These are phyloP conservation scores for Dynastes tityus DNA, from an alignment of 2,888 invertebrate species.

Conservation along the genomic window DNA sequence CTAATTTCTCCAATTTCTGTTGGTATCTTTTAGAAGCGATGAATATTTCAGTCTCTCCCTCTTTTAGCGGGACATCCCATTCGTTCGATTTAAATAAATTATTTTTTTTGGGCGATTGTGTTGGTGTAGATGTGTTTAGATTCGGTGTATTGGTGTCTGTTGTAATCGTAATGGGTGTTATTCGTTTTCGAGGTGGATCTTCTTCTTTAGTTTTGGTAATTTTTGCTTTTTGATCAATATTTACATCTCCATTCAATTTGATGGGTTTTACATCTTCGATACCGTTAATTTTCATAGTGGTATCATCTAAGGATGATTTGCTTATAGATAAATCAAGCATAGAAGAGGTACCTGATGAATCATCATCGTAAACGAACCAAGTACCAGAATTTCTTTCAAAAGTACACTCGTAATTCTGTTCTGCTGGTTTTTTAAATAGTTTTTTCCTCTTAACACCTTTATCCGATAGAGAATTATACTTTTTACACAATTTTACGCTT, in stretches of 20 bases:
- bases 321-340: background rate
- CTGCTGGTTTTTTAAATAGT: conserved; percentile 42
- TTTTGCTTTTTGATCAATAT: background rate
- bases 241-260: conserved; percentile 25
- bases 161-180: background rate
- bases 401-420: conserved; percentile 59
- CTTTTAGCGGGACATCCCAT: conserved; percentile 69
- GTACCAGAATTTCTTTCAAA: conserved; percentile 66
- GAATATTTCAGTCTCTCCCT: conserved; percentile 69
- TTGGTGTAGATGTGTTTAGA: background rate
- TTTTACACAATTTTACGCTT: background rate
- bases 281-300: no score
- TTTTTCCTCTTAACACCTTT: conserved; percentile 22
- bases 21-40: conserved; percentile 61
- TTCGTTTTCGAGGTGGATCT: background rate
- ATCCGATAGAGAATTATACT: background rate
- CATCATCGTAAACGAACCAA: conserved; percentile 63
- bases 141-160: background rate
- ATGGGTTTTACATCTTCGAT: background rate
- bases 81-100: conserved; percentile 59
- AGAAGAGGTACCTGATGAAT: conserved; percentile 21
- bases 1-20: background rate
- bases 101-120: background rate
- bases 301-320: background rate
- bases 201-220: background rate